Conservation (phyloP, 2,888 invertebrate genomes). For the Bombylius major region DNA sequence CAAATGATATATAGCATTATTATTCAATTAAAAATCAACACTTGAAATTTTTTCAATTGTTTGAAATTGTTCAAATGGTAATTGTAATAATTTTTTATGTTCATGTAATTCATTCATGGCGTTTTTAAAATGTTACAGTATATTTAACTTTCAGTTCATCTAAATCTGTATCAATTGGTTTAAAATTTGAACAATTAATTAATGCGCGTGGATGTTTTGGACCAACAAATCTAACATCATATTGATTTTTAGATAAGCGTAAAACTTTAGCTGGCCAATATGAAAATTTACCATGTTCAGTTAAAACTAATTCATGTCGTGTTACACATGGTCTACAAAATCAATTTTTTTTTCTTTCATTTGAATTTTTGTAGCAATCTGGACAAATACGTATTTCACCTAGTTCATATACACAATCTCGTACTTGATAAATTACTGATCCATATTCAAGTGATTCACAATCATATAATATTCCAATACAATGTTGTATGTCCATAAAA, state of each 20-base stretch:
- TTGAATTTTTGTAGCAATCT: conserved; percentile 70
- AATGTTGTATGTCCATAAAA: too few species aligned
- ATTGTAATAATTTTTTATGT: conserved; percentile 46
- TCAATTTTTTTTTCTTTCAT: conserved; percentile 57
- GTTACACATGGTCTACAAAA: conserved; percentile 59
- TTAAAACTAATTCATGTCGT: conserved; percentile 66
- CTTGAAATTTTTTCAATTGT: background rate
- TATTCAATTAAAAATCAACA: too few species aligned
- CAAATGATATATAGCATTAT: too few species aligned
- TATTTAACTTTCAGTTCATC: conserved; percentile 39
- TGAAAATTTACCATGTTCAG: conserved; percentile 64
- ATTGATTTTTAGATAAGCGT: conserved; percentile 42
- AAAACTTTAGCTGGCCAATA: conserved; percentile 79
- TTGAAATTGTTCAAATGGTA: conserved; percentile 30
- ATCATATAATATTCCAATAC: too few species aligned
- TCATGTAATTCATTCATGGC: conserved; percentile 56
- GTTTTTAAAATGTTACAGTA: conserved; percentile 46
- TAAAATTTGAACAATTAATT: conserved; percentile 50
- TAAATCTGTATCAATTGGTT: conserved; percentile 50
- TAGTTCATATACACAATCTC: conserved; percentile 57
- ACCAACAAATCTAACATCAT: conserved; percentile 71
- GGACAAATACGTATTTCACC: conserved; percentile 61
- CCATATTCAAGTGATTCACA: too few species aligned
- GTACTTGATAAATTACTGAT: too few species aligned
- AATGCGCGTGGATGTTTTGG: conserved; percentile 59